Evolutionary conservation across 2,888 invertebrate genomes (phyloP).

Genomic region (Aporophyla lueneburgensis): DNA sequence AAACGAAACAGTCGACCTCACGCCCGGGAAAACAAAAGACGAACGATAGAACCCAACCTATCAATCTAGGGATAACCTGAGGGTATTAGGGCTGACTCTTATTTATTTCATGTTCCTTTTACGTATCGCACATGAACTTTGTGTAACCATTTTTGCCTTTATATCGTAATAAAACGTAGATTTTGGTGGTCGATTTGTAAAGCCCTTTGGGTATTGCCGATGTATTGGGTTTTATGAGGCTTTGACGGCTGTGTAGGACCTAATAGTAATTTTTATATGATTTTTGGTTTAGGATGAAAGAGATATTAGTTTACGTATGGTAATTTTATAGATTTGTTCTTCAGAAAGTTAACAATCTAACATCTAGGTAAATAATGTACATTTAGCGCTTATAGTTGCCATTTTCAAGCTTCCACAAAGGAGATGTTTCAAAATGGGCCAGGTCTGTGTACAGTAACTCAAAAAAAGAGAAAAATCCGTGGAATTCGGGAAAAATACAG

Average conservation of each 20-base stretch:
- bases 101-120: slow-evolving; percentile 53
- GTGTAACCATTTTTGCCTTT: slow-evolving; percentile 49
- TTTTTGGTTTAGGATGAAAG: slow-evolving; percentile 3
- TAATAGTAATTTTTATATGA: background rate
- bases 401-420: background rate
- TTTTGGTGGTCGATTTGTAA: slow-evolving; percentile 57
- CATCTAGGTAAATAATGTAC: background rate
- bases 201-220: slow-evolving; percentile 21
- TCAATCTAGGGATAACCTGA: slow-evolving; percentile 53
- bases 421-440: no score
- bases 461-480: no score
- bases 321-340: background rate
- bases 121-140: slow-evolving; percentile 42
- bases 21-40: slow-evolving; percentile 24
- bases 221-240: slow-evolving; percentile 42
- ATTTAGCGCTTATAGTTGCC: background rate
- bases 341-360: background rate
- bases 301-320: background rate
- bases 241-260: slow-evolving; percentile 21
- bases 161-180: slow-evolving; percentile 53
- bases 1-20: background rate
- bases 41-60: slow-evolving; percentile 16
- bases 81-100: slow-evolving; percentile 28
- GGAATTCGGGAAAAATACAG: no score
- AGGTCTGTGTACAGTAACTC: no score